Conservation (phyloP, 2,888 invertebrate species). For the Nebria salina region DNA sequence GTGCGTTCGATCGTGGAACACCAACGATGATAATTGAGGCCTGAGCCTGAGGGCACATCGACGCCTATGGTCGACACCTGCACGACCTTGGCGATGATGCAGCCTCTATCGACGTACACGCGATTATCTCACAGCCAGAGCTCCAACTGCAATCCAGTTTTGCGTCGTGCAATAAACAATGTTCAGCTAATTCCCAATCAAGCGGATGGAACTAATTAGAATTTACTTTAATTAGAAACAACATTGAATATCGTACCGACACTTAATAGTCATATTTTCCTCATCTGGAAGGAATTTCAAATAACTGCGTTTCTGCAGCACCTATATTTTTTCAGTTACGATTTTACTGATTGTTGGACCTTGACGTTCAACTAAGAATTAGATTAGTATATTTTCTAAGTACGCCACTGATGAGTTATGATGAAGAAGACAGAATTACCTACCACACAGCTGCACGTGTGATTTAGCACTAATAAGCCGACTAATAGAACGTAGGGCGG, state of each 20-base stretch:
- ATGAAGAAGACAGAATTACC: slow-evolving; percentile 26
- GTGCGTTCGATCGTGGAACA: slow-evolving; percentile 50
- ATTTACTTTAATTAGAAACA: background rate
- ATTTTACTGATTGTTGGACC: too few relatives aligned
- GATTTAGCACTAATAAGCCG: slow-evolving; percentile 47
- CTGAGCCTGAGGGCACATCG: slow-evolving; percentile 51
- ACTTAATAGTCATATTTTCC: background rate
- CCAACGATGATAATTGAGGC: slow-evolving; percentile 56
- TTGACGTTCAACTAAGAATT: too few relatives aligned
- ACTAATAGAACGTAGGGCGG: slow-evolving; percentile 43
- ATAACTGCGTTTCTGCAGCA: background rate
- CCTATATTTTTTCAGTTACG: too few relatives aligned
- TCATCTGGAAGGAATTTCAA: background rate
- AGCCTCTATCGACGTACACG: slow-evolving; percentile 1
- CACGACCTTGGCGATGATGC: slow-evolving; percentile 3
- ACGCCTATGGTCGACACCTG: slow-evolving; percentile 50
- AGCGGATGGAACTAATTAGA: background rate
- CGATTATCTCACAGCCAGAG: background rate
- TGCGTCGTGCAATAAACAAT: background rate
- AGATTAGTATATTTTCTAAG: background rate
- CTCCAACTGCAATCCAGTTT: background rate
- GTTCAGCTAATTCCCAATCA: slow-evolving; percentile 1
- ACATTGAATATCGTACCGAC: background rate
- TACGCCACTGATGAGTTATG: slow-evolving; percentile 7
- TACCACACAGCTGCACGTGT: slow-evolving; percentile 45